phyloP scores from a whole-genome alignment of 1,140 invertebrate genomes.

The Drosophila grimshawi region DNA sequence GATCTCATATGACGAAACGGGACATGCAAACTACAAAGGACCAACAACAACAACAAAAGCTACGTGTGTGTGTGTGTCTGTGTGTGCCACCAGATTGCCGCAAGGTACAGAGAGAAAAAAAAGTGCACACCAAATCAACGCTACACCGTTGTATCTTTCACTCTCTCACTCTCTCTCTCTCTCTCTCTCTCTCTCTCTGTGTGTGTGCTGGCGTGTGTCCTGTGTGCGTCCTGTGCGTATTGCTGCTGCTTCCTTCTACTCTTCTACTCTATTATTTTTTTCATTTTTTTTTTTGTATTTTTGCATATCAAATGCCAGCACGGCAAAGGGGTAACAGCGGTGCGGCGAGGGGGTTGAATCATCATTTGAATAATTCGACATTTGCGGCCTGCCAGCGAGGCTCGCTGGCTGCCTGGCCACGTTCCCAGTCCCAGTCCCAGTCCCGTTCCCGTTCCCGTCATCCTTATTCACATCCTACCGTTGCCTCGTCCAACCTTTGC shows the following conservation, averaged over 20 bases:
- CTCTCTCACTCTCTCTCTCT: background rate
- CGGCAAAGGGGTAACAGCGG: constrained; percentile 35
- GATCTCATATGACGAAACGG: constrained; percentile 82
- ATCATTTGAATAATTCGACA: constrained; percentile 82
- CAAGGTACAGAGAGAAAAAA: constrained; percentile 66
- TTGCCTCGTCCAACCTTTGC: constrained; percentile 20
- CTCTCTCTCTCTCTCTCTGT: background rate
- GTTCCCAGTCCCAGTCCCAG: constrained; percentile 1
- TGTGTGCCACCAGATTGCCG: constrained; percentile 72
- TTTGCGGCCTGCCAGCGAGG: constrained; percentile 62
- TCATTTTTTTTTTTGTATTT: constrained; percentile 42
- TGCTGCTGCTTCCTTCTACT: constrained; percentile 20
- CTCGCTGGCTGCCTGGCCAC: background rate
- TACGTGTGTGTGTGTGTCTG: constrained; percentile 38
- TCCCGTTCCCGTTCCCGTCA: background rate
- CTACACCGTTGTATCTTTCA: constrained; percentile 58
- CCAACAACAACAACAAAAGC: constrained; percentile 49
- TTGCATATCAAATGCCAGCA: constrained; percentile 69
- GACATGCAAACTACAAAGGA: constrained; percentile 81
- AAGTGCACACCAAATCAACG: constrained; percentile 79
- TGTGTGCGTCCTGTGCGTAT: constrained; percentile 52
- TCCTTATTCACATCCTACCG: background rate
- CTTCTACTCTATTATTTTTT: background rate
- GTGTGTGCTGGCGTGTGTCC: constrained; percentile 28
- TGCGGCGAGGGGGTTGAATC: constrained; percentile 68